phyloP scores from a whole-genome alignment of 2,797 vertebrate species.

The Eremophila alpestris region DNA sequence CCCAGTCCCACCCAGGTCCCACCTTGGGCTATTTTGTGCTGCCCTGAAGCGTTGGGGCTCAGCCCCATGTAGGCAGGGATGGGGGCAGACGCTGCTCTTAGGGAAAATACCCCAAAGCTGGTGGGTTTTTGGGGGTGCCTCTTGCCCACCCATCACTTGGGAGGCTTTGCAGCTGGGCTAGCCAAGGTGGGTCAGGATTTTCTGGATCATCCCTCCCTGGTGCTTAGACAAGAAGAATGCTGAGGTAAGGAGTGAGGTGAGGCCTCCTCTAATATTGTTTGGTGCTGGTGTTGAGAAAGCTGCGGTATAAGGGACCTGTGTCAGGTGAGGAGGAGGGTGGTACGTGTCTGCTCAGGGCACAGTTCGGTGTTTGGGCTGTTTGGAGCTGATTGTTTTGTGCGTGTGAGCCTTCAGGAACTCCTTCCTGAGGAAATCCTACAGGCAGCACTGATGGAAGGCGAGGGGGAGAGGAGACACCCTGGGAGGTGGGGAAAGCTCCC shows the following conservation, averaged over 20 bases:
- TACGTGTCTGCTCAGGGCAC: fast-evolving
- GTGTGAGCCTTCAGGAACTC: neutral
- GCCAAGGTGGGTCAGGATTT: neutral
- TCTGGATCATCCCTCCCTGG: neutral
- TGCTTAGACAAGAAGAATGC: neutral
- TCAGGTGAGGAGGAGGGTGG: neutral
- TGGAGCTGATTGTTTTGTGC: neutral
- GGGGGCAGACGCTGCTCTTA: neutral
- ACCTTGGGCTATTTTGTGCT: neutral
- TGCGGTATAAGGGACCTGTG: fast-evolving
- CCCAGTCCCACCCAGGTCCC: neutral
- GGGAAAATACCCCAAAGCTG: neutral
- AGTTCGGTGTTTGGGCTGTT: neutral
- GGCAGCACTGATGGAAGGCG: neutral
- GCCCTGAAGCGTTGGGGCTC: neutral
- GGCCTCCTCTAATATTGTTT: neutral
- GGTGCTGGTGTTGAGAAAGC: neutral
- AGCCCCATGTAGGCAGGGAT: fast-evolving
- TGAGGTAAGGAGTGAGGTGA: neutral
- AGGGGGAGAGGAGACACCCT: neutral
- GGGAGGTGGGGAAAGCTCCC: neutral
- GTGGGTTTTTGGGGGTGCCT: neutral
- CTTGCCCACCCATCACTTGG: neutral
- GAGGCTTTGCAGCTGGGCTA: neutral
- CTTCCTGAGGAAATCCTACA: conserved; percentile 66